Evolutionary conservation across 2,113 vertebrate species (phyloP).

Genomic region (Egretta garzetta): DNA sequence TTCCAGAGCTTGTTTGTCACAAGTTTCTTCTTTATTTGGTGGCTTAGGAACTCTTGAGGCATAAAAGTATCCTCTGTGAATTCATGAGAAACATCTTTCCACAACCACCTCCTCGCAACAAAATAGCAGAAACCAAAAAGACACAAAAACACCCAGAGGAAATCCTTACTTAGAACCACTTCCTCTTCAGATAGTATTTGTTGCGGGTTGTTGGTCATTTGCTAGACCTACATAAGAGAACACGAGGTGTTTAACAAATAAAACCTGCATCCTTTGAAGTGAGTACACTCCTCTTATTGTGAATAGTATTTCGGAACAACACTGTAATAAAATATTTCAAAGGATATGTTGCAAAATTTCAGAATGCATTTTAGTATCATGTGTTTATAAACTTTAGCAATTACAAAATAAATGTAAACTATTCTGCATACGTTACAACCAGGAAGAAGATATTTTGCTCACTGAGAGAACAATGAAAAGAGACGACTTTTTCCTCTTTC

Average conservation of each 20-base stretch:
- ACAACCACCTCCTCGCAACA: neutral
- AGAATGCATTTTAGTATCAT: neutral
- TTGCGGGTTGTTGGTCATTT: neutral
- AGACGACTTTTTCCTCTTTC: neutral
- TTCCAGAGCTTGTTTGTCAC: neutral
- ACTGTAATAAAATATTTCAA: constrained; percentile 11
- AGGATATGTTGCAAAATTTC: neutral
- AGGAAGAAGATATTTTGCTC: neutral
- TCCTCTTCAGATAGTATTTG: neutral
- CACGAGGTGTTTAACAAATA: neutral
- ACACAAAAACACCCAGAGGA: neutral
- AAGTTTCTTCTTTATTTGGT: neutral
- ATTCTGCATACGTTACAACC: neutral
- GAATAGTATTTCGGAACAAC: neutral
- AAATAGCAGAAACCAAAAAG: neutral
- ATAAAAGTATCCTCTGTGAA: neutral
- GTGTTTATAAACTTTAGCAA: neutral
- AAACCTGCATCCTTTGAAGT: neutral
- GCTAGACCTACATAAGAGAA: neutral
- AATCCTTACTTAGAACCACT: neutral
- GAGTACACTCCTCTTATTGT: neutral
- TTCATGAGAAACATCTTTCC: neutral
- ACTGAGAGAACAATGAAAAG: neutral
- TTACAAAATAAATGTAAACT: neutral
- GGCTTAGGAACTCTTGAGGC: neutral